Evolutionary conservation across 2,797 vertebrate species (phyloP).

Genomic region (Danio jaintianensis): DNA sequence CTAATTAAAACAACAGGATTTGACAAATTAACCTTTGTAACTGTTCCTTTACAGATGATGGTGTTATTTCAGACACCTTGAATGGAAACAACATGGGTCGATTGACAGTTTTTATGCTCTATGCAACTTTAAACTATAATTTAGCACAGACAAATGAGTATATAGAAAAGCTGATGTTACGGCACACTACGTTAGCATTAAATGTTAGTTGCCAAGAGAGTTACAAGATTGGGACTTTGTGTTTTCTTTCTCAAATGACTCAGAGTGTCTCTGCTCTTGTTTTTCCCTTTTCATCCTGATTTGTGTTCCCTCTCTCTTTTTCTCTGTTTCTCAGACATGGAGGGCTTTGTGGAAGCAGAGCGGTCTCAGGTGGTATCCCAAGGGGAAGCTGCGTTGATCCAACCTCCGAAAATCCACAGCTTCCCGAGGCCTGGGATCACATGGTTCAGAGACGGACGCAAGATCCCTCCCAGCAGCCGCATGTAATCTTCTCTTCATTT

Average conservation of each 20-base stretch:
- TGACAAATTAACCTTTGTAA: background rate
- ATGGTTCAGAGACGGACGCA: slow-evolving; percentile 96
- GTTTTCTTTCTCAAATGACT: slow-evolving; percentile 5
- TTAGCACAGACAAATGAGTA: slow-evolving; percentile 10
- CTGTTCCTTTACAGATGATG: background rate
- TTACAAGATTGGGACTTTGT: slow-evolving; percentile 13
- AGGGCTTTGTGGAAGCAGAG: slow-evolving; percentile 89
- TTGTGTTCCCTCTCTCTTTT: slow-evolving; percentile 29
- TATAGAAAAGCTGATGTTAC: background rate
- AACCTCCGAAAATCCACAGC: slow-evolving; percentile 89
- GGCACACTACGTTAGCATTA: background rate
- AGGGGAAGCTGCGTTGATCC: slow-evolving; percentile 89
- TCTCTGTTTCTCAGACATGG: slow-evolving; percentile 85
- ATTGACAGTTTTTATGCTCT: background rate
- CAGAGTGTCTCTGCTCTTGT: slow-evolving; percentile 25
- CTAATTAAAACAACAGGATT: background rate
- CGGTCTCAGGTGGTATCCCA: slow-evolving; percentile 88
- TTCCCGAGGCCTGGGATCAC: slow-evolving; percentile 97
- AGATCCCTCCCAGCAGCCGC: slow-evolving; percentile 96
- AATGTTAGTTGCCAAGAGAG: background rate
- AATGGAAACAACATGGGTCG: background rate
- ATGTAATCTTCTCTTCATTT: slow-evolving; percentile 82
- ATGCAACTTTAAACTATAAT: background rate
- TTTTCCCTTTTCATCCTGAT: slow-evolving; percentile 18
- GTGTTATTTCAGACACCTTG: background rate